Percentiles rank a stretch among this genome's conserved stretches.
These are phyloP conservation scores for Grapholita molesta DNA, from an alignment of 1,140 invertebrate genomes.

Conservation along the genomic window DNA sequence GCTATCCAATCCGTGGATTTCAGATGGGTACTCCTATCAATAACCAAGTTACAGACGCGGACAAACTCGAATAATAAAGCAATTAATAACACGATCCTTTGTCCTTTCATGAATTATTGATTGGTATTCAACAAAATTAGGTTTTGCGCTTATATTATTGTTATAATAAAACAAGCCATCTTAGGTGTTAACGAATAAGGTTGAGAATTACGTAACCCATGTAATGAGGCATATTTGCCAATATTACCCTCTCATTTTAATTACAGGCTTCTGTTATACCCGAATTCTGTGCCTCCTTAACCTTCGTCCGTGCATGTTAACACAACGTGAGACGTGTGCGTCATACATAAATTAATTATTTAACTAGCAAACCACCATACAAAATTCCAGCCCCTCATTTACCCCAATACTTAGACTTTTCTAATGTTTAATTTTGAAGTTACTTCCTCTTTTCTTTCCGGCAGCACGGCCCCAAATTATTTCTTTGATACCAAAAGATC, in stretches of 20 bases:
- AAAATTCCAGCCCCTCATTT: too few species aligned
- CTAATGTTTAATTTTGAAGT: too few species aligned
- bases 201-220: neutral
- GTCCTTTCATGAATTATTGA: constrained; percentile 33
- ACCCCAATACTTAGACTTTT: too few species aligned
- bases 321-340: neutral
- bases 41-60: neutral
- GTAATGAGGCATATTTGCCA: neutral
- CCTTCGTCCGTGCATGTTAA: constrained; percentile 1
- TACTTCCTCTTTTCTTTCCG: too few species aligned
- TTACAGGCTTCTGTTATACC: neutral
- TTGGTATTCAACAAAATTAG: constrained; percentile 18
- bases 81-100: constrained; percentile 30
- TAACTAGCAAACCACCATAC: too few species aligned
- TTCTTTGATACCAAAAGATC: too few species aligned
- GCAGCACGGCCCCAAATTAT: too few species aligned
- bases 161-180: neutral
- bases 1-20: neutral
- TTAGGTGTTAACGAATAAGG: neutral
- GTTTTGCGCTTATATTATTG: neutral
- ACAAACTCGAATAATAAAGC: constrained; percentile 30
- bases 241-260: neutral
- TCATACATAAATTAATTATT: neutral
- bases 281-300: neutral
- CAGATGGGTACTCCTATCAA: neutral